Evolutionary conservation across 1,140 invertebrate species (phyloP).

Genomic region (Aleiodes sp.): DNA sequence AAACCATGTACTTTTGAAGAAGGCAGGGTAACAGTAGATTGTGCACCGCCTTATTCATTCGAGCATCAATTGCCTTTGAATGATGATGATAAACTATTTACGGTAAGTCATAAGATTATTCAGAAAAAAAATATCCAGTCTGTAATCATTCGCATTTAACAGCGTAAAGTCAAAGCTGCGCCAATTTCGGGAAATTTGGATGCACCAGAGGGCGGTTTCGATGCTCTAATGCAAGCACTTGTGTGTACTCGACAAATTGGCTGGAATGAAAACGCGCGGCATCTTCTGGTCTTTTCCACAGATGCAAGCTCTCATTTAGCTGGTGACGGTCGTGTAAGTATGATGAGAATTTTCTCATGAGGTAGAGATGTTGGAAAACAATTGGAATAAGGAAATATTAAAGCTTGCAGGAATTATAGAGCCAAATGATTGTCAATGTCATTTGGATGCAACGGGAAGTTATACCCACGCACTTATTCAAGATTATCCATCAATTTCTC

Average conservation of each 20-base stretch:
- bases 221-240: conserved; percentile 81
- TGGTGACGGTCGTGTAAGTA: conserved; percentile 71
- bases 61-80: conserved; percentile 75
- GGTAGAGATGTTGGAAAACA: too few relatives aligned
- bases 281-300: conserved; percentile 72
- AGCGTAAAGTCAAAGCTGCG: conserved; percentile 63
- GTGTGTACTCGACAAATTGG: conserved; percentile 72
- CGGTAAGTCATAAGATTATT: conserved; percentile 51
- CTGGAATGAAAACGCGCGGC: conserved; percentile 71
- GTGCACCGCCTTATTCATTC: conserved; percentile 76
- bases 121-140: conserved; percentile 34
- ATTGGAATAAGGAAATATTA: too few relatives aligned
- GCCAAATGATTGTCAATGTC: conserved; percentile 87
- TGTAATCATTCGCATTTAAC: too few relatives aligned
- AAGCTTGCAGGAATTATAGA: conserved; percentile 83
- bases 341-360: not conserved
- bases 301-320: conserved; percentile 72
- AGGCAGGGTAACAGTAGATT: conserved; percentile 44
- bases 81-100: conserved; percentile 68
- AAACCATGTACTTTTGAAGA: conserved; percentile 68
- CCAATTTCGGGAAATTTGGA: conserved; percentile 77
- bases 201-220: conserved; percentile 79
- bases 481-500: conserved; percentile 76
- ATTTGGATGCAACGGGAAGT: conserved; percentile 72
- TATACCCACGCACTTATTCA: conserved; percentile 74